Percentiles rank a stretch among this genome's conserved stretches.
Evolutionary conservation across 2,888 invertebrate species (phyloP).

Genomic region (Mythimna vitellina): DNA sequence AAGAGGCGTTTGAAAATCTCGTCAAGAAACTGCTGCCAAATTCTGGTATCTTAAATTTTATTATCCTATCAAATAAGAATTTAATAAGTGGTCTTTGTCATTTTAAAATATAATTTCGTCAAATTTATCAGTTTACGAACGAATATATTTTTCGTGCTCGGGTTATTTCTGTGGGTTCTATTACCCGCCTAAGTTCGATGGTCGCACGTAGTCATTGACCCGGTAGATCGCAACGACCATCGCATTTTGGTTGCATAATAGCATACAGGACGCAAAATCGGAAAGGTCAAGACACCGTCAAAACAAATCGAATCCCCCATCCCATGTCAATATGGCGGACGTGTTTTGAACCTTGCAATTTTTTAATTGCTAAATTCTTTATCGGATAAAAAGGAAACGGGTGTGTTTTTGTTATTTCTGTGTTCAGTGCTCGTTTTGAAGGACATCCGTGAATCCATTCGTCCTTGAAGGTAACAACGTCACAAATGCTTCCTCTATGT

Average conservation of each 20-base stretch:
- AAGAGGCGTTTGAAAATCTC: slow-evolving; percentile 48
- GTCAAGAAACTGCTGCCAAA: slow-evolving; percentile 34
- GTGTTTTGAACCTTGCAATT: slow-evolving; percentile 75
- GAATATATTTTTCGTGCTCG: slow-evolving; percentile 54
- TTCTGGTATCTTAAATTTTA: not conserved
- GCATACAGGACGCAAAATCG: slow-evolving; percentile 85
- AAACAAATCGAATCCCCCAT: slow-evolving; percentile 85
- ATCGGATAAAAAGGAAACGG: slow-evolving; percentile 39
- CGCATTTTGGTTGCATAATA: slow-evolving; percentile 78
- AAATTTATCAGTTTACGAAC: slow-evolving; percentile 25
- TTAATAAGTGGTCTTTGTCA: slow-evolving; percentile 5
- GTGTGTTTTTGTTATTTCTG: slow-evolving; percentile 43
- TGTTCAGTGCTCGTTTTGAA: slow-evolving; percentile 47
- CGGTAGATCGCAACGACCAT: slow-evolving; percentile 67
- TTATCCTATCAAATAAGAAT: slow-evolving; percentile 26
- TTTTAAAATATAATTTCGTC: not conserved
- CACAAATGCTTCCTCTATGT: slow-evolving; percentile 42
- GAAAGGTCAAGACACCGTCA: slow-evolving; percentile 89
- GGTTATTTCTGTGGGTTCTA: slow-evolving; percentile 66
- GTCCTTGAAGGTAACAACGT: slow-evolving; percentile 65
- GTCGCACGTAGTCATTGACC: slow-evolving; percentile 66
- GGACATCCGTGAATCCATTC: slow-evolving; percentile 50
- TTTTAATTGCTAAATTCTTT: slow-evolving; percentile 69
- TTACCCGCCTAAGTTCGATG: slow-evolving; percentile 76
- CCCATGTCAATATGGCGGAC: slow-evolving; percentile 87